Evolutionary conservation across 2,888 invertebrate genomes (phyloP), one percentile per base, ranked within the genome.

Genomic region (Troglohyphantes excavatus): DNA sequence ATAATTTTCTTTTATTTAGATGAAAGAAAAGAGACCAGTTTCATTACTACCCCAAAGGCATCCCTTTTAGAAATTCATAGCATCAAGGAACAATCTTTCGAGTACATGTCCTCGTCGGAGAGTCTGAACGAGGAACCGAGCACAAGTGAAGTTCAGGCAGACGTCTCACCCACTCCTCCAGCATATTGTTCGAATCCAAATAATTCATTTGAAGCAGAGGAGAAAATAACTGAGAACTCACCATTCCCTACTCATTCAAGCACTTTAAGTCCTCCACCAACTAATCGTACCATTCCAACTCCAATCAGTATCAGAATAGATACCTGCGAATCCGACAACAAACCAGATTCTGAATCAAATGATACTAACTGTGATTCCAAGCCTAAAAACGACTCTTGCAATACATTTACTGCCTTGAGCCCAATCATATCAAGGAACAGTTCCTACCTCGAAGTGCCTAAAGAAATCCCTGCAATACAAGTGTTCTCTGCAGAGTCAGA

Each of bases 391-490:
- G 63, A 29, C 53, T 27, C 29, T 53, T 53, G 78, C n/a, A 72
- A 73, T 27, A 29, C 33, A 19, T 83, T 75, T 26, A 53, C 61
- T 26, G 65, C 83, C 29, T 33, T 67, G 39, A 90, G 78, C 67
- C 72, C 83, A 73, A 79, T 63, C 67, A 46, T 76, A 73, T 46
- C 79, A 73, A 65, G 68, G 26, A 84, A 85, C 63, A 90, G 90
- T 90, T 90, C 90, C 90, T 90, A 90, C 75, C 90, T 90, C 33
- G 85, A 90, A 90, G 90, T 90, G 90, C 90, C 90, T 90, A 84
- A 90, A 72, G 68, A 83, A 17, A 84, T 90, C 26, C 90, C 90
- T 19, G 73, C 90, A 21, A 85, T 90, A 68, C 84, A 90, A 26
- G 85, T 90, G 33, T 81, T 73, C 65, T 81, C 90, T 61, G 84